Conservation (phyloP, 30 jellyfish, hydroid and myxozoan genomes). For the Aurelia aurita complex sp. Pacific region DNA sequence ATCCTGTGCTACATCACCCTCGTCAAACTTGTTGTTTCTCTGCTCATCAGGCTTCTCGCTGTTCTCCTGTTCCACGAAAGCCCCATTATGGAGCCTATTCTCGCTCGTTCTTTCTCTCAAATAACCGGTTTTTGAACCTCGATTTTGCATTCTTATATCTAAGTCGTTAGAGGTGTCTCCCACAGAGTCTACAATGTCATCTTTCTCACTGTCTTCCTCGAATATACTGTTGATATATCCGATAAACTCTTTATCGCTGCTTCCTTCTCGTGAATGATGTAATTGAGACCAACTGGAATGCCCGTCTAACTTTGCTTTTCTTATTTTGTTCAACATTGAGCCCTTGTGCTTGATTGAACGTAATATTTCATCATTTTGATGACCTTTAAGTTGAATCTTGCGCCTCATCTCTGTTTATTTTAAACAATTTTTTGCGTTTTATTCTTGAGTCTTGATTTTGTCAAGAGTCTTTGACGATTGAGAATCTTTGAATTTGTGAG, state of each 20-base stretch:
- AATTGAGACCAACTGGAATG: not conserved
- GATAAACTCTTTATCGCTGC: not conserved
- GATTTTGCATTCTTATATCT: not conserved
- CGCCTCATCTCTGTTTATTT: not conserved
- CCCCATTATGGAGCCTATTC: too few relatives aligned
- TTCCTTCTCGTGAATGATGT: too few relatives aligned
- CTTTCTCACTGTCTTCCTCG: conserved; percentile 14
- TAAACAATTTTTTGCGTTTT: too few relatives aligned
- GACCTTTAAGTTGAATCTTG: not conserved
- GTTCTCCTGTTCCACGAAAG: too few relatives aligned
- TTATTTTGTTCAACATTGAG: not conserved
- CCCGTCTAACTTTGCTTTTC: not conserved
- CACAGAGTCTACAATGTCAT: not conserved
- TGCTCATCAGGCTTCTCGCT: not conserved
- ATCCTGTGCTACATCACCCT: not conserved
- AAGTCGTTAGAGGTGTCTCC: not conserved
- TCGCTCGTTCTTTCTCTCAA: too few relatives aligned
- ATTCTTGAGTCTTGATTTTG: too few relatives aligned
- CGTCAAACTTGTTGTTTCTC: not conserved
- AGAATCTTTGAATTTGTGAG: too few relatives aligned
- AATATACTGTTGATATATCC: not conserved
- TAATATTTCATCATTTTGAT: not conserved
- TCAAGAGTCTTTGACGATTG: too few relatives aligned
- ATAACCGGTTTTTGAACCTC: too few relatives aligned
- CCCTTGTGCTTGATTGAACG: not conserved